Percentiles rank a stretch among this genome's conserved stretches.
Evolutionary conservation across 2,797 vertebrate species (phyloP).

Genomic region (Pangasius sanitwongsei): DNA sequence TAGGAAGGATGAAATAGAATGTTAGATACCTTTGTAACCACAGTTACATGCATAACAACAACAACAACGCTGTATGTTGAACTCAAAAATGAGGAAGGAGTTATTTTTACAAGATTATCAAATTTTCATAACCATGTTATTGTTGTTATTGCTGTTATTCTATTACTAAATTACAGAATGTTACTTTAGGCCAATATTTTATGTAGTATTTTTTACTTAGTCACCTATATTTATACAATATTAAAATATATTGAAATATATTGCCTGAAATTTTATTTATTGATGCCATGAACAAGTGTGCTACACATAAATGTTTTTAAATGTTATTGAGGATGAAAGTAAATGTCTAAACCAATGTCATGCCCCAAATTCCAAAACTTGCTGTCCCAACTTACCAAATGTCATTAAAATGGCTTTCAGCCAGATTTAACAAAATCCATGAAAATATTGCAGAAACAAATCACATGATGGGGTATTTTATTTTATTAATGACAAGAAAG

Average conservation of each 20-base stretch:
- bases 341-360: neutral
- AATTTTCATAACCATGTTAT: too few relatives aligned
- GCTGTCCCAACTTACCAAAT: neutral
- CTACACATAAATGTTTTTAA: neutral
- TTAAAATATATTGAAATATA: too few relatives aligned
- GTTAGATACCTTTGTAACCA: too few relatives aligned
- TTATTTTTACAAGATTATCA: too few relatives aligned
- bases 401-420: neutral
- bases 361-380: neutral
- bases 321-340: neutral
- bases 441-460: neutral
- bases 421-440: neutral
- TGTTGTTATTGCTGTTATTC: too few relatives aligned
- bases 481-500: neutral
- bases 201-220: too few relatives aligned
- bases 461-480: neutral
- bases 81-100: neutral
- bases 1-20: too few relatives aligned
- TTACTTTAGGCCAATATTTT: too few relatives aligned
- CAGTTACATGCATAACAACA: neutral
- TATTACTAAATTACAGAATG: too few relatives aligned
- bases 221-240: too few relatives aligned
- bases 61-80: neutral
- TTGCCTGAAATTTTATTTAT: too few relatives aligned
- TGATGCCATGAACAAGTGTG: too few relatives aligned